Base-by-base conservation (phyloP, 2,888 invertebrate genomes). In the Andrena dorsata region DNA sequence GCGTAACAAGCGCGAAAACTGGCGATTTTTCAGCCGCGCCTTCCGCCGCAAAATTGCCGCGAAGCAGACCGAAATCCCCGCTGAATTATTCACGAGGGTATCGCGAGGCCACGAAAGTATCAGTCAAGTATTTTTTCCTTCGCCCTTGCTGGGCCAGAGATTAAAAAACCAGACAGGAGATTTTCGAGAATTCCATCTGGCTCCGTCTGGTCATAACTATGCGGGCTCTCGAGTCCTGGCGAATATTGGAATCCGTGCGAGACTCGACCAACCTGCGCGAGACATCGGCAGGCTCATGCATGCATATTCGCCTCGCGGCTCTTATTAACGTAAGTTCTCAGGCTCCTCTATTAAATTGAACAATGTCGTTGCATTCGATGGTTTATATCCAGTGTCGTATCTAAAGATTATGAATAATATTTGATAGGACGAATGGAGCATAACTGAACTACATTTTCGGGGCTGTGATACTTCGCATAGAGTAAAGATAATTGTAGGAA, bases 231-330 rank as follows among this genome's bases (percentile, higher is more conserved):
- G 26, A 65, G 26, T 41, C 71, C 56, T 28, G 32, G 47, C 56
- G 80, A 73, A 82, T 82, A 80, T 80, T 76, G 76, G 71, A 80
- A 76, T 69, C 76, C 28, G 30, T 73, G 60, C 30, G 73, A 51
- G 30, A 13, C n/a, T 16, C 26, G 28, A 71, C 70, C 16, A n/a
- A 51, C 20, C 58, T 60, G 82, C 71, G n/a, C 30, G 76, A 76
- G 71, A 75, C 79, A 80, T 74, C 76, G 10, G 51, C 51, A 20
- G 64, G 26, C 78, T 76, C 78, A 49, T 76, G 82, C 76, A 80
- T 83, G 83, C 83, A 65, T 83, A 84, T 83, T 84, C 76, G 75
- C 76, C 56, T 28, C 58, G 58, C 30, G 53, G 61, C 75, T 60
- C 82, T 73, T 84, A 83, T 83, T 83, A 66, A 70, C 73, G 75